Percentiles rank a stretch among this genome's conserved stretches.
phyloP scores from a whole-genome alignment of 2,888 invertebrate genomes.

The Hartigia nigra region DNA sequence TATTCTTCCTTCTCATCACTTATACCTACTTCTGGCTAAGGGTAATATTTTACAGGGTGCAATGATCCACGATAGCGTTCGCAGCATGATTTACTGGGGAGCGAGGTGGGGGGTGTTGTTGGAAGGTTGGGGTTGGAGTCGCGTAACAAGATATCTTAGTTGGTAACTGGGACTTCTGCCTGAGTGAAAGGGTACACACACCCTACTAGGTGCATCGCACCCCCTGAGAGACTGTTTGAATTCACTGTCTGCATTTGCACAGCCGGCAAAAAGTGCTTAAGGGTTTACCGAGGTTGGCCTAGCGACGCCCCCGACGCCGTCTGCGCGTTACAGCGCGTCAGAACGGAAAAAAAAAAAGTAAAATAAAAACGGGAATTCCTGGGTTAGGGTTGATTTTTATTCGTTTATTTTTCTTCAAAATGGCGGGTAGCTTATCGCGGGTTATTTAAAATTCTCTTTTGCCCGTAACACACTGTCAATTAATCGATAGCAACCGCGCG shows the following conservation, averaged over 20 bases:
- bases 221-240: slow-evolving; percentile 32
- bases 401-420: background rate
- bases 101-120: background rate
- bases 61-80: background rate
- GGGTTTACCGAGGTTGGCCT: background rate
- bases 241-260: slow-evolving; percentile 38
- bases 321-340: background rate
- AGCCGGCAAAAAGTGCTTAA: slow-evolving; percentile 16
- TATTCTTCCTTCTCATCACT: background rate
- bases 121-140: slow-evolving; percentile 24
- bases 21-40: background rate
- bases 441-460: background rate
- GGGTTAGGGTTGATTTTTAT: background rate
- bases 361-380: background rate
- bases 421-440: background rate
- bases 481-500: background rate
- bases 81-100: slow-evolving; percentile 2
- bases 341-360: too few relatives aligned
- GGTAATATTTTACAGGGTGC: background rate
- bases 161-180: slow-evolving; percentile 44
- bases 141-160: slow-evolving; percentile 45
- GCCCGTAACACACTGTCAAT: background rate
- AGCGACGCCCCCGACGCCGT: background rate
- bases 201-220: slow-evolving; percentile 15
- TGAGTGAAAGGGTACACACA: slow-evolving; percentile 36